These are phyloP conservation scores for Leptinotarsa juncta DNA, from an alignment of 2,888 invertebrate genomes.

Conservation along the genomic window DNA sequence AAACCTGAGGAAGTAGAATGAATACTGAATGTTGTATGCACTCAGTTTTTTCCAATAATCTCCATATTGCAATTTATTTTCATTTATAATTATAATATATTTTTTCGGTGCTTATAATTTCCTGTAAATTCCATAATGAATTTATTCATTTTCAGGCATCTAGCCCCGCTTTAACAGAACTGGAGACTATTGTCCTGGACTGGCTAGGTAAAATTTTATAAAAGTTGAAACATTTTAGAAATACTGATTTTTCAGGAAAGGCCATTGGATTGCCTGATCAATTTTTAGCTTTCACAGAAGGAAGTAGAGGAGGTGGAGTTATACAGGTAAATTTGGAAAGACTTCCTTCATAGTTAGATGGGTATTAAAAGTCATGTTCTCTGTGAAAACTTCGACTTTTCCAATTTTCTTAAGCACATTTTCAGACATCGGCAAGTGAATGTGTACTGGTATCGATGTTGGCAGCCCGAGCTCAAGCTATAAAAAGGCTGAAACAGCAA, in stretches of 20 bases:
- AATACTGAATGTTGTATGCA: too few relatives aligned
- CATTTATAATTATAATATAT: too few relatives aligned
- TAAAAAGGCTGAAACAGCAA: constrained; percentile 85
- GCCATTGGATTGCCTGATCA: constrained; percentile 92
- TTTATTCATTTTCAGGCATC: constrained; percentile 73
- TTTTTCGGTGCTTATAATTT: too few relatives aligned
- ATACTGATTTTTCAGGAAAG: constrained; percentile 71
- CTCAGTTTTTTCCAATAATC: background rate
- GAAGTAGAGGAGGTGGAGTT: constrained; percentile 92
- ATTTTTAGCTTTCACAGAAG: constrained; percentile 85
- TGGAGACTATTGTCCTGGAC: constrained; percentile 95
- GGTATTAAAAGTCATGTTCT: too few relatives aligned
- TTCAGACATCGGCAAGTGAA: constrained; percentile 94
- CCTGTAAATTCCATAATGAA: background rate
- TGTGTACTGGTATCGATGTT: constrained; percentile 92
- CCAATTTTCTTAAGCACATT: background rate
- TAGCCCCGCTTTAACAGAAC: constrained; percentile 86
- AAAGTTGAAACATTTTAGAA: background rate
- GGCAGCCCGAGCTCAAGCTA: constrained; percentile 90
- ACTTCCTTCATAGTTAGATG: background rate
- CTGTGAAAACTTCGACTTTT: too few relatives aligned
- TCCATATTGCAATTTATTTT: background rate
- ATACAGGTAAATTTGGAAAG: constrained; percentile 79
- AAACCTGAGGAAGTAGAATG: too few relatives aligned
- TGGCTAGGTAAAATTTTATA: constrained; percentile 81